Percentiles rank a stretch among this genome's conserved stretches.
Evolutionary conservation across 64 coral and sea anemone genomes (phyloP).

Genomic region (Acropora yongei): DNA sequence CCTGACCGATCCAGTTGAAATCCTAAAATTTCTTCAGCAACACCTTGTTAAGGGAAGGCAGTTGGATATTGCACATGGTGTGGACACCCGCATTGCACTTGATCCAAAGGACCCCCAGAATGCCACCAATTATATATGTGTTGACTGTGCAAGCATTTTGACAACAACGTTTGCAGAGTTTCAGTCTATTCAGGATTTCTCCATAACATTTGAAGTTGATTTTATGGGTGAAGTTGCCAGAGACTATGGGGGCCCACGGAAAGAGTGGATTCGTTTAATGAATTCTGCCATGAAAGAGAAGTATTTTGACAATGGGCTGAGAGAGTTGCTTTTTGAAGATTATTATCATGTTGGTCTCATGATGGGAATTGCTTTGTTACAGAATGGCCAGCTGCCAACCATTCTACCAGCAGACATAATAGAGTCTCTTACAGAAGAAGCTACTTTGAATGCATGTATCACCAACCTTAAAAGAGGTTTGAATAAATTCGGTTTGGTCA

Average conservation of each 20-base stretch:
- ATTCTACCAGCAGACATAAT: conserved; percentile 3
- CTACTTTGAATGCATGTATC: conserved; percentile 1
- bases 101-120: neutral
- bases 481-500: conserved; percentile 1
- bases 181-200: conserved; percentile 29
- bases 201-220: conserved; percentile 58
- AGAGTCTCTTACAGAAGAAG: neutral
- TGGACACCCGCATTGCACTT: neutral
- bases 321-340: conserved; percentile 32
- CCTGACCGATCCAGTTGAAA: conserved; percentile 46
- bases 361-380: conserved; percentile 41
- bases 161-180: conserved; percentile 52
- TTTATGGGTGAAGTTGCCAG: conserved; percentile 39
- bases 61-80: conserved; percentile 18
- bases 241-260: conserved; percentile 42
- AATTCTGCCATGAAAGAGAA: conserved; percentile 45
- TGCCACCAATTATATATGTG: conserved; percentile 18
- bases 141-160: conserved; percentile 41
- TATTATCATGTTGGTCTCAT: conserved; percentile 54
- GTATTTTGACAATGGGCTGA: conserved; percentile 37
- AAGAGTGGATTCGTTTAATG: conserved; percentile 50
- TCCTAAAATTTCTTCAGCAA: conserved; percentile 40
- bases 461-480: conserved; percentile 18
- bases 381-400: conserved; percentile 45
- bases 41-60: conserved; percentile 39